phyloP scores from a whole-genome alignment of 2,888 invertebrate species.

The Hartigia nigra region DNA sequence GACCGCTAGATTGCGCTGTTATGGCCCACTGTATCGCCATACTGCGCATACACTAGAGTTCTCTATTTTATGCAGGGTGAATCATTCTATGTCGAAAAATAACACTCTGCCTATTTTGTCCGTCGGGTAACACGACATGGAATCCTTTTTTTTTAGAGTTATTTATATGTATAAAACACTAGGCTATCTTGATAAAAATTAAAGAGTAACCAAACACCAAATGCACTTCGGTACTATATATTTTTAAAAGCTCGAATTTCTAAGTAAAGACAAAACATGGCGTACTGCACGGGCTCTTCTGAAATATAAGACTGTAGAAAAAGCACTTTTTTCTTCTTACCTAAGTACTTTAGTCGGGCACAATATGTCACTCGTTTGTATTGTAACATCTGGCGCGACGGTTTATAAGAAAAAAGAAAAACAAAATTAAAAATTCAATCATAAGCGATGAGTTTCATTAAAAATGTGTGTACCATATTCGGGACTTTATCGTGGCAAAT shows the following conservation, averaged over 20 bases:
- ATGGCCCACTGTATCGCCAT: constrained; percentile 20
- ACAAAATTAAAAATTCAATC: background rate
- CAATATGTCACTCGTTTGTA: background rate
- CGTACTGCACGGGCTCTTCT: background rate
- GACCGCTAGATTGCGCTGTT: constrained; percentile 61
- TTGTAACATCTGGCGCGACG: background rate
- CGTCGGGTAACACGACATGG: background rate
- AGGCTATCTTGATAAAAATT: background rate
- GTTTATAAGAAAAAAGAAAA: background rate
- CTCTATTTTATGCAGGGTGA: constrained; percentile 10
- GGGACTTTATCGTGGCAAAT: background rate
- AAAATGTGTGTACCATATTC: background rate
- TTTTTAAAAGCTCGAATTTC: background rate
- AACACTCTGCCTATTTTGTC: background rate
- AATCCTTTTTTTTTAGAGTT: background rate
- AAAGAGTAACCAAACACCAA: background rate
- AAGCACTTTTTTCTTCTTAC: background rate
- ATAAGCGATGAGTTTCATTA: background rate
- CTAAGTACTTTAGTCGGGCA: background rate
- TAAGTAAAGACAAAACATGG: background rate
- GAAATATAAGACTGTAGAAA: background rate
- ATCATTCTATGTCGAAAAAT: constrained; percentile 9
- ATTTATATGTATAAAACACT: background rate
- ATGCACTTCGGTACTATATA: background rate
- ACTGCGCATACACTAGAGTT: constrained; percentile 6